Conservation (phyloP, 2,797 vertebrate genomes). For the Sebastes matsubarae region DNA sequence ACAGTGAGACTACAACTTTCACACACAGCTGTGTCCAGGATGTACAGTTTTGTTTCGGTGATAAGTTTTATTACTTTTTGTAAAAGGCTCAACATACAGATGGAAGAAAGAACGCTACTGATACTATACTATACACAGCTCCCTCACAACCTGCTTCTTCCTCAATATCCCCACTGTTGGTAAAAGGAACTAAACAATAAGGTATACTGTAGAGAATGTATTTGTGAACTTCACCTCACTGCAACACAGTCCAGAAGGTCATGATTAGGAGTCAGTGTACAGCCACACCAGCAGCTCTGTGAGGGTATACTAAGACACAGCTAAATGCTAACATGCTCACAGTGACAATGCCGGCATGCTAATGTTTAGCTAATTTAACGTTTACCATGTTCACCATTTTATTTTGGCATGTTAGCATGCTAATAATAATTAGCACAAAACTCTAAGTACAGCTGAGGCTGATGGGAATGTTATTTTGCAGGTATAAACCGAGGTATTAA, state of each 20-base stretch:
- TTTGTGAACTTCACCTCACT: neutral
- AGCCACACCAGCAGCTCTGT: neutral
- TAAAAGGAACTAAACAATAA: neutral
- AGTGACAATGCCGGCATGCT: neutral
- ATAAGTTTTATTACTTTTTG: conserved; percentile 2
- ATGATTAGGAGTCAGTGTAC: too few species aligned
- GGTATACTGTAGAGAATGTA: neutral
- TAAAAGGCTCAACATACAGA: neutral
- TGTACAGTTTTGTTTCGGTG: neutral
- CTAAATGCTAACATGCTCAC: neutral
- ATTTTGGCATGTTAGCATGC: neutral
- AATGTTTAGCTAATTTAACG: neutral
- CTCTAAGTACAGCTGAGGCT: too few species aligned
- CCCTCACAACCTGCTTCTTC: neutral
- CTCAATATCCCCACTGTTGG: neutral
- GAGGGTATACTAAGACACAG: neutral
- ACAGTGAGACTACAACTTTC: conserved; percentile 5
- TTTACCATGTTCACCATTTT: neutral
- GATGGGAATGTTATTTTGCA: too few species aligned
- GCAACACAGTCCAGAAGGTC: too few species aligned
- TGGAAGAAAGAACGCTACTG: too few species aligned
- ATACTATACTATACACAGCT: neutral
- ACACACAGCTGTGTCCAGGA: neutral
- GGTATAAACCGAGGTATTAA: neutral
- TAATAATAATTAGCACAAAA: neutral